Evolutionary conservation across 2,888 invertebrate species (phyloP).

Genomic region (Epicampocera succincta): DNA sequence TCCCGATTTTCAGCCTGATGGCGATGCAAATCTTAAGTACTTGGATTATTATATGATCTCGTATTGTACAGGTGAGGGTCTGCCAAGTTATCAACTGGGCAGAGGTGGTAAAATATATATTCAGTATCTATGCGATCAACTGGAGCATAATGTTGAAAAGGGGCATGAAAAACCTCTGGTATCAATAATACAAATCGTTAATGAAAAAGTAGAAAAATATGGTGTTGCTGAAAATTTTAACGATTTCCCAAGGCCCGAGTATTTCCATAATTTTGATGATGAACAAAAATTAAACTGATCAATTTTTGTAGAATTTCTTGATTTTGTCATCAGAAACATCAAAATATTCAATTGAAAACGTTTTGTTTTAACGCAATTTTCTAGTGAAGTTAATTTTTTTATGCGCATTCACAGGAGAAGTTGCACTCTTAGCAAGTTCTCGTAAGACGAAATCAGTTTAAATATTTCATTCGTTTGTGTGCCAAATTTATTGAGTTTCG

Average conservation of each 20-base stretch:
- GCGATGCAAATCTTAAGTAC: background rate
- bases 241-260: slow-evolving; percentile 22
- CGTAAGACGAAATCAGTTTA: no score
- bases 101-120: slow-evolving; percentile 51
- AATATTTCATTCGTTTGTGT: no score
- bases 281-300: background rate
- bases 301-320: no score
- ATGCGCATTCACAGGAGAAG: no score
- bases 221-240: background rate
- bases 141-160: slow-evolving; percentile 14
- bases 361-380: no score
- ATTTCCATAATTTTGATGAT: slow-evolving; percentile 63
- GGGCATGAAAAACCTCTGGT: background rate
- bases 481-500: no score
- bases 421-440: no score
- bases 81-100: slow-evolving; percentile 21
- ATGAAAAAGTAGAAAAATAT: slow-evolving; percentile 13
- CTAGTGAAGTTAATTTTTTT: no score
- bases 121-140: slow-evolving; percentile 39
- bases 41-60: slow-evolving; percentile 46
- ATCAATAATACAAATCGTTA: slow-evolving; percentile 15
- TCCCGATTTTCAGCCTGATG: slow-evolving; percentile 21
- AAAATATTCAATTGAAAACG: no score
- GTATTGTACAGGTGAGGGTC: slow-evolving; percentile 52
- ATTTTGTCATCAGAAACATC: no score